phyloP scores from a whole-genome alignment of 2,797 vertebrate species.

The Petrocephalus schoutedeni region DNA sequence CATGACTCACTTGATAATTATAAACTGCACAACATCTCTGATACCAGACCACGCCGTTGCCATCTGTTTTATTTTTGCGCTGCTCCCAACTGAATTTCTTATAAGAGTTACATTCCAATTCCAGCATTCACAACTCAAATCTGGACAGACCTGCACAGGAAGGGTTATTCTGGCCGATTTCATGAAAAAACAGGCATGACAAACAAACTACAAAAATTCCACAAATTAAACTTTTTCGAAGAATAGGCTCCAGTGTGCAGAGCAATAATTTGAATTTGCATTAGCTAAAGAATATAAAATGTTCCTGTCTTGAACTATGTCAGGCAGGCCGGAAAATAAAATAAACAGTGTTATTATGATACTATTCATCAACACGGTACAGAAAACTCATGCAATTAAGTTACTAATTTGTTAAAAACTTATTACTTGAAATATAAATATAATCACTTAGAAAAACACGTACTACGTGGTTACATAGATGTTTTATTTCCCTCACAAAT shows the following conservation, averaged over 20 bases:
- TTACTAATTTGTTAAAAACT: not conserved
- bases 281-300: not conserved
- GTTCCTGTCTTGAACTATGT: not conserved
- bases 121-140: not conserved
- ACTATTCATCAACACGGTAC: not conserved
- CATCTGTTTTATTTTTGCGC: not conserved
- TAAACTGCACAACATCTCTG: not conserved
- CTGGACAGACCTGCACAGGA: not conserved
- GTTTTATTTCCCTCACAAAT: not conserved
- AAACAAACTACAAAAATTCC: not conserved
- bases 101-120: not conserved
- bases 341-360: not conserved
- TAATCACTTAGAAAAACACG: not conserved
- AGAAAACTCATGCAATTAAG: not conserved
- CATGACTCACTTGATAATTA: conserved; percentile 13
- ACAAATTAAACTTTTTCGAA: not conserved
- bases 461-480: not conserved
- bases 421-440: not conserved
- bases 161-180: not conserved
- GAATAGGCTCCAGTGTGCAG: not conserved
- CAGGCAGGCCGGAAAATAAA: not conserved
- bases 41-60: not conserved
- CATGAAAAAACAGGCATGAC: not conserved
- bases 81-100: not conserved
- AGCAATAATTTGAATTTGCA: not conserved